These are phyloP conservation scores for Micronisus gabar DNA, from an alignment of 2,113 vertebrate species.

Conservation along the genomic window DNA sequence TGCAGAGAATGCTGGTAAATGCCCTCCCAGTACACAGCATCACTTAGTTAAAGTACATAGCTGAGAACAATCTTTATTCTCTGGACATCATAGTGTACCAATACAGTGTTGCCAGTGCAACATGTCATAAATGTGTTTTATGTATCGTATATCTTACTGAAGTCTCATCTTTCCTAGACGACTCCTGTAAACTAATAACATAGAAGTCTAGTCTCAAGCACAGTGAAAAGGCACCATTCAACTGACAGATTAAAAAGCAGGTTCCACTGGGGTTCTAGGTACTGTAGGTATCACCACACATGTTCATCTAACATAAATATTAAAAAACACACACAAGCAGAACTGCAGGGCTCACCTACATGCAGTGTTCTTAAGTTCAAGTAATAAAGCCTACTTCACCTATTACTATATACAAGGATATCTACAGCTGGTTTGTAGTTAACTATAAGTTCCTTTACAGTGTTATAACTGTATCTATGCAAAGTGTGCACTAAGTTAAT, in stretches of 20 bases:
- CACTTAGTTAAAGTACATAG: fast-evolving
- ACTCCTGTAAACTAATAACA: neutral
- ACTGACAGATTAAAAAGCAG: neutral
- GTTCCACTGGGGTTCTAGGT: neutral
- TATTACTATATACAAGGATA: neutral
- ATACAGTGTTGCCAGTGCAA: neutral
- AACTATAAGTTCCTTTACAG: neutral
- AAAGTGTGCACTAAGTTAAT: neutral
- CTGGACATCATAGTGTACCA: neutral
- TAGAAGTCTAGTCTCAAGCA: neutral
- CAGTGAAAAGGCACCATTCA: neutral
- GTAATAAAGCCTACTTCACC: neutral
- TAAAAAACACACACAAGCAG: neutral
- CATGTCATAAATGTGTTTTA: slow-evolving; percentile 8
- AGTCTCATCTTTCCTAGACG: neutral
- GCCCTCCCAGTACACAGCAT: neutral
- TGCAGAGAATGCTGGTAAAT: neutral
- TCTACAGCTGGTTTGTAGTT: neutral
- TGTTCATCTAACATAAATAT: neutral
- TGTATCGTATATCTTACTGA: neutral
- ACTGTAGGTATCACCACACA: neutral
- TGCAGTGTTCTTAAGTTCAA: neutral
- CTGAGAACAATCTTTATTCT: neutral
- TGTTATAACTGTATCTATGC: neutral
- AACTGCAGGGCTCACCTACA: neutral